A percentile compares a stretch with the other conserved stretches of the same genome.
These are phyloP conservation scores for Drosophila stalkeri DNA, from an alignment of 2,888 invertebrate genomes.

Conservation along the genomic window DNA sequence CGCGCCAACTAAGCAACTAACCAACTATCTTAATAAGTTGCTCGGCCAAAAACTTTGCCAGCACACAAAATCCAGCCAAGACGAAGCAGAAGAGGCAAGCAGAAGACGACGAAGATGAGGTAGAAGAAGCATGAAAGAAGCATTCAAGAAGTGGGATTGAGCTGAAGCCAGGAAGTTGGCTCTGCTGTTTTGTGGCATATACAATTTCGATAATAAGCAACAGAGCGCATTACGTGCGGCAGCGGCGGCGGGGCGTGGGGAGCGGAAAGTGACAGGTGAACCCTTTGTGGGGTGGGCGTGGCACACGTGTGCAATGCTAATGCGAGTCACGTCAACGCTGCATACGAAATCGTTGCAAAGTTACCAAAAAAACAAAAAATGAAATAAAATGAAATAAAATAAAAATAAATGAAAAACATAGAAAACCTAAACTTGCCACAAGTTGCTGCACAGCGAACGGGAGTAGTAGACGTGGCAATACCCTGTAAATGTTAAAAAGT, in stretches of 20 bases:
- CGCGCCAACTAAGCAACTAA: conserved; percentile 68
- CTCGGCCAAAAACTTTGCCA: conserved; percentile 65
- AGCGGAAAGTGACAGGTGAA: not conserved
- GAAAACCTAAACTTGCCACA: conserved; percentile 36
- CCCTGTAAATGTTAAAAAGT: not conserved
- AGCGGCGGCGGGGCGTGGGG: not conserved
- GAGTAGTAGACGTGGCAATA: not conserved
- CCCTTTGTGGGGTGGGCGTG: conserved; percentile 44
- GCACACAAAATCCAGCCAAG: conserved; percentile 18
- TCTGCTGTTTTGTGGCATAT: conserved; percentile 70
- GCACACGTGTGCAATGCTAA: conserved; percentile 70
- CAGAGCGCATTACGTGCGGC: conserved; percentile 46
- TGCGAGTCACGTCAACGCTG: conserved; percentile 80
- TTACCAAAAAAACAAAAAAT: conserved; percentile 20
- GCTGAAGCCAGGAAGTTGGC: conserved; percentile 58
- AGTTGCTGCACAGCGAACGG: conserved; percentile 16
- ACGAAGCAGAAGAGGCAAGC: not conserved
- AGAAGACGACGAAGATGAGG: not conserved
- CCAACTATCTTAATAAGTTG: conserved; percentile 78
- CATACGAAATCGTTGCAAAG: conserved; percentile 72
- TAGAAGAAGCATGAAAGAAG: not conserved
- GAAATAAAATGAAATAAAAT: not conserved
- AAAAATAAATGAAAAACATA: conserved; percentile 6
- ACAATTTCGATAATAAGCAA: conserved; percentile 81
- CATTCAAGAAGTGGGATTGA: conserved; percentile 10